These are phyloP conservation scores for Neolamprologus ventralis DNA, from an alignment of 2,113 vertebrate species.

Conservation along the genomic window DNA sequence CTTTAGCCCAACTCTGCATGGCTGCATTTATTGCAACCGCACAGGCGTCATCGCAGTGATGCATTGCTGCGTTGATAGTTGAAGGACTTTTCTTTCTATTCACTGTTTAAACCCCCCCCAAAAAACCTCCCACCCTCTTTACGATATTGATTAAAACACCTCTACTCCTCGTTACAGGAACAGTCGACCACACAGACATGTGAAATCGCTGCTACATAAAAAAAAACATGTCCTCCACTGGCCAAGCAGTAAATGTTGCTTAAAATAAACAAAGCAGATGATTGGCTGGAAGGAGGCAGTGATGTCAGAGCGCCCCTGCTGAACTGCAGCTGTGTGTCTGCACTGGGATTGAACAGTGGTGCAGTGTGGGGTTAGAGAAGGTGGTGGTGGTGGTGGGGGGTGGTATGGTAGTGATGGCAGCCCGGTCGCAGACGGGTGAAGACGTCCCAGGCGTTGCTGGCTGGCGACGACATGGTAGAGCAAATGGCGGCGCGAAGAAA, in stretches of 20 bases:
- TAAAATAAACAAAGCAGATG: conserved; percentile 26
- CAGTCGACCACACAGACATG: neutral
- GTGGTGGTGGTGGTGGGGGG: neutral
- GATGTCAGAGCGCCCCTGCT: conserved; percentile 36
- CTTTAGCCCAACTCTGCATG: neutral
- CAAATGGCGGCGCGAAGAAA: neutral
- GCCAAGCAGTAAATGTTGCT: neutral
- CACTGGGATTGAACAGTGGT: conserved; percentile 16
- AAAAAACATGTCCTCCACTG: neutral
- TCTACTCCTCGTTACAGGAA: neutral
- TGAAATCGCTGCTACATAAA: neutral
- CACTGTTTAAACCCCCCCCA: rapidly evolving
- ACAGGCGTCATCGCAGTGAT: neutral
- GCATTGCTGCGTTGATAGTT: neutral
- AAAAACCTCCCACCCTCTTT: neutral
- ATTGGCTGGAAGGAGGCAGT: conserved; percentile 26
- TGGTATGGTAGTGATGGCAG: neutral
- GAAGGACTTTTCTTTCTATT: neutral
- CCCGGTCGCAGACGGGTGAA: neutral
- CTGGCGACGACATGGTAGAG: neutral
- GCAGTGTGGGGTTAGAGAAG: conserved; percentile 13
- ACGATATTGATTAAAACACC: neutral
- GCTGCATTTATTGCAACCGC: neutral
- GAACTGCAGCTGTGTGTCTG: conserved; percentile 21
- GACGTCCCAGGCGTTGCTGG: neutral